A percentile compares a stretch with the other conserved stretches of the same genome.
These are phyloP conservation scores for Conus betulinus DNA, from an alignment of 1,140 invertebrate species.

Conservation along the genomic window DNA sequence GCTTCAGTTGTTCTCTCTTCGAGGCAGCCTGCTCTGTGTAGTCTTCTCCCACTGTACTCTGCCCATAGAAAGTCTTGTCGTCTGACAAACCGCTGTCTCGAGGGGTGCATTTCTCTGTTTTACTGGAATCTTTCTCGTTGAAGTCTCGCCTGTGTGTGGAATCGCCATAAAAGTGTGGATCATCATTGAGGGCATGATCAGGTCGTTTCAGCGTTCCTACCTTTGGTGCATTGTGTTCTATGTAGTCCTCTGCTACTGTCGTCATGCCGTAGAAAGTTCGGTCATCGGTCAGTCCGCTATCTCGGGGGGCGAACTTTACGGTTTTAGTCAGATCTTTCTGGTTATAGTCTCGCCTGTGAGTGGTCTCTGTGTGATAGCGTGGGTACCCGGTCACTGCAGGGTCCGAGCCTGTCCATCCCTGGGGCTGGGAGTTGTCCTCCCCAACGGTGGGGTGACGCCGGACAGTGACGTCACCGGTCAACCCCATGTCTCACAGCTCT, in stretches of 20 bases:
- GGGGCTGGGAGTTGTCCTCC: neutral
- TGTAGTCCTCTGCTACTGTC: neutral
- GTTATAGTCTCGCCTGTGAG: slow-evolving; percentile 4
- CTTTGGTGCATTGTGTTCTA: neutral
- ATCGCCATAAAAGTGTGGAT: neutral
- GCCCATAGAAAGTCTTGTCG: neutral
- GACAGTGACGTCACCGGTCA: neutral
- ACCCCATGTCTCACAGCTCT: neutral
- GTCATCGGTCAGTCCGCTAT: neutral
- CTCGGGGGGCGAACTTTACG: neutral
- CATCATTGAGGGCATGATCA: neutral
- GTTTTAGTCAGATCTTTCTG: neutral
- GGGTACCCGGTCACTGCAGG: neutral
- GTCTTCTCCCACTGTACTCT: neutral
- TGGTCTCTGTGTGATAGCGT: neutral
- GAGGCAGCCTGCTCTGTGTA: neutral
- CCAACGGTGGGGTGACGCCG: neutral
- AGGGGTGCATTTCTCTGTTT: neutral
- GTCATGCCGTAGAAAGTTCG: neutral
- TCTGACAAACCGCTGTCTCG: neutral
- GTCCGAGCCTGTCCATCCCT: neutral
- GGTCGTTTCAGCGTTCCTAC: neutral
- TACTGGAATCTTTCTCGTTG: neutral
- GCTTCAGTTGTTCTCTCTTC: neutral
- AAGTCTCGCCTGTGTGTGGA: neutral